These are phyloP conservation scores for Bergia sp. DNA, from an alignment of 92 coral and sea anemone species.

Conservation along the genomic window DNA sequence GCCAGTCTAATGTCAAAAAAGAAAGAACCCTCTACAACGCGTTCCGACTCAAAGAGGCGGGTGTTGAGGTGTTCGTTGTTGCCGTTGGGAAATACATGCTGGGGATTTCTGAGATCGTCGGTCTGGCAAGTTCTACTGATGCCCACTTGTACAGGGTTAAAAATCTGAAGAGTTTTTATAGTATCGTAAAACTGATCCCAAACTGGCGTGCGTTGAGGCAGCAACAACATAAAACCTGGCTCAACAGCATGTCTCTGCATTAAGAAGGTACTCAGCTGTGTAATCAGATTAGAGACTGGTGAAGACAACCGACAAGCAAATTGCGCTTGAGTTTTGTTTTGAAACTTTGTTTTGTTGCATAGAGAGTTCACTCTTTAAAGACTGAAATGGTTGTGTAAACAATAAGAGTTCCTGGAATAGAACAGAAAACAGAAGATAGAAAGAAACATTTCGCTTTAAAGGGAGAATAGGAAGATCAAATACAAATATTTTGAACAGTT, in stretches of 20 bases:
- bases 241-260: background rate
- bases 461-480: too few species aligned
- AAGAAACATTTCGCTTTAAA: too few species aligned
- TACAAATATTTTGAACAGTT: too few species aligned
- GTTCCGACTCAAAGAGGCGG: constrained; percentile 60
- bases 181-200: constrained; percentile 72
- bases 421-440: too few species aligned
- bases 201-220: background rate
- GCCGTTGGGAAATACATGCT: constrained; percentile 71
- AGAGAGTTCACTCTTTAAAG: too few species aligned
- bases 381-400: too few species aligned
- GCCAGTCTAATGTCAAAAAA: constrained; percentile 67
- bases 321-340: too few species aligned
- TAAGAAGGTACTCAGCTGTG: too few species aligned
- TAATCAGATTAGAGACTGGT: background rate
- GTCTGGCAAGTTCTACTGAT: constrained; percentile 66
- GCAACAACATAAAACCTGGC: constrained; percentile 3
- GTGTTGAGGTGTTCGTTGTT: constrained; percentile 76
- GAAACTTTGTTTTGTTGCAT: too few species aligned
- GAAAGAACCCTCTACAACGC: constrained; percentile 73
- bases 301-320: too few species aligned
- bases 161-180: constrained; percentile 57
- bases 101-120: constrained; percentile 74
- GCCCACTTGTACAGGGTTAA: constrained; percentile 71
- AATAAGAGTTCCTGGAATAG: too few species aligned